Evolutionary conservation across 1,140 invertebrate genomes (phyloP).

Genomic region (Ruditapes philippinarum): DNA sequence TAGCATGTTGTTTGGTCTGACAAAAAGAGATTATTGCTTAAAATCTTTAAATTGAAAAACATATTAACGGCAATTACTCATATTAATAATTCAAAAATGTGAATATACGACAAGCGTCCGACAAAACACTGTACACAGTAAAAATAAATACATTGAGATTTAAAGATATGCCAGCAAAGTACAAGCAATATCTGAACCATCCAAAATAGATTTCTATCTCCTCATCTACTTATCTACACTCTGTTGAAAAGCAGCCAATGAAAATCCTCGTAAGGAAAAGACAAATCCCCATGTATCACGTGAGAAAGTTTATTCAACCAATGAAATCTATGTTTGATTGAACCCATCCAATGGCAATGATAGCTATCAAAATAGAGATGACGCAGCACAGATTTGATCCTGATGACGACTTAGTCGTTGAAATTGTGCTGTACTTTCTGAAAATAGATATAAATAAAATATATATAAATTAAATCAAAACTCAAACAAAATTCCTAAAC

Average conservation of each 20-base stretch:
- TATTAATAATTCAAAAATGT: no score
- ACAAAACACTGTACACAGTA: no score
- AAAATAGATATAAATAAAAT: not conserved
- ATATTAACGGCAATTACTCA: no score
- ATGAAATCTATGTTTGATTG: conserved; percentile 38
- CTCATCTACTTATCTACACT: not conserved
- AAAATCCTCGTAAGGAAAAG: not conserved
- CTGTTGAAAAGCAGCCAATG: not conserved
- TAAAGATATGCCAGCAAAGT: not conserved
- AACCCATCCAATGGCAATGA: conserved; percentile 43
- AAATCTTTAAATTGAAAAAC: no score
- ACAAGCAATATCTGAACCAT: not conserved
- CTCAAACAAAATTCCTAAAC: no score
- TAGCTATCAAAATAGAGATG: conserved; percentile 25
- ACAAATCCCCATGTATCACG: not conserved
- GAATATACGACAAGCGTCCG: no score
- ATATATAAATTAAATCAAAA: not conserved
- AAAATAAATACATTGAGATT: no score
- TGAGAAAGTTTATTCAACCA: conserved; percentile 26
- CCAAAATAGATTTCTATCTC: not conserved
- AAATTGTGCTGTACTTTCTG: conserved; percentile 51
- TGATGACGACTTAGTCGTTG: conserved; percentile 19
- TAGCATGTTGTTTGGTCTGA: no score
- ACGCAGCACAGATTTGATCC: conserved; percentile 31
- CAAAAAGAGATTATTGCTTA: no score